A percentile compares a stretch with the other conserved stretches of the same genome.
Conservation (phyloP, 1,140 invertebrate genomes). For the Drosophila aff. region DNA sequence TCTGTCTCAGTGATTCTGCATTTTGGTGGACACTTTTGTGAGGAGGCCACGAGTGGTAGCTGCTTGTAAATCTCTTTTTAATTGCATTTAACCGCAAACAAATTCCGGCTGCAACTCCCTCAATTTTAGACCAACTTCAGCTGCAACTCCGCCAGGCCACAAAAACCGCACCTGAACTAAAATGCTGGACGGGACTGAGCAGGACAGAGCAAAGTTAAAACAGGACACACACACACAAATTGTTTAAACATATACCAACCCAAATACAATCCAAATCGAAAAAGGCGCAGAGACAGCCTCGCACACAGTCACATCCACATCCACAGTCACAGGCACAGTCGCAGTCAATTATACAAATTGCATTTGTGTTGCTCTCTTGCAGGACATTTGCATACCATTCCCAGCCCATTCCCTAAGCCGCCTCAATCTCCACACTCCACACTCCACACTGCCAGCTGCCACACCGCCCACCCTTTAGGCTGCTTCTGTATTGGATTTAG, state of each 20-base stretch:
- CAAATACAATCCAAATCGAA: slow-evolving; percentile 62
- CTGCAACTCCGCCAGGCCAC: not conserved
- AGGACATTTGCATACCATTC: slow-evolving; percentile 50
- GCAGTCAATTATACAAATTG: slow-evolving; percentile 83
- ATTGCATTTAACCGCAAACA: slow-evolving; percentile 80
- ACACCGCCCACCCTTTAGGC: not conserved
- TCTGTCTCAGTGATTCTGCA: slow-evolving; percentile 7
- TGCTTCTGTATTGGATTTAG: slow-evolving; percentile 12
- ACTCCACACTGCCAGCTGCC: not conserved
- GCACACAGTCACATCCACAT: slow-evolving; percentile 3
- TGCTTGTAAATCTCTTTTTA: slow-evolving; percentile 81
- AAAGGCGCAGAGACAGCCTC: slow-evolving; percentile 40
- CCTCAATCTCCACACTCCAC: slow-evolving; percentile 14
- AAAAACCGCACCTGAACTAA: slow-evolving; percentile 75
- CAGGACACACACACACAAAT: slow-evolving; percentile 50
- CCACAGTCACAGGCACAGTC: slow-evolving; percentile 55
- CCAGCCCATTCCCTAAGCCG: slow-evolving; percentile 10
- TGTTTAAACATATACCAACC: slow-evolving; percentile 75
- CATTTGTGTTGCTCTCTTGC: slow-evolving; percentile 67
- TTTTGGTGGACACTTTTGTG: slow-evolving; percentile 42
- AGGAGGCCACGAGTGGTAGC: slow-evolving; percentile 2
- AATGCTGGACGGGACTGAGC: slow-evolving; percentile 40
- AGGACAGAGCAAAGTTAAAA: slow-evolving; percentile 6
- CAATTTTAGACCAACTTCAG: slow-evolving; percentile 14
- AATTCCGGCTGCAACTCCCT: slow-evolving; percentile 46